Percentiles rank a stretch among this genome's conserved stretches.
These are phyloP conservation scores for Sebastes kiyomatsui DNA, from an alignment of 2,797 vertebrate species.

Conservation along the genomic window DNA sequence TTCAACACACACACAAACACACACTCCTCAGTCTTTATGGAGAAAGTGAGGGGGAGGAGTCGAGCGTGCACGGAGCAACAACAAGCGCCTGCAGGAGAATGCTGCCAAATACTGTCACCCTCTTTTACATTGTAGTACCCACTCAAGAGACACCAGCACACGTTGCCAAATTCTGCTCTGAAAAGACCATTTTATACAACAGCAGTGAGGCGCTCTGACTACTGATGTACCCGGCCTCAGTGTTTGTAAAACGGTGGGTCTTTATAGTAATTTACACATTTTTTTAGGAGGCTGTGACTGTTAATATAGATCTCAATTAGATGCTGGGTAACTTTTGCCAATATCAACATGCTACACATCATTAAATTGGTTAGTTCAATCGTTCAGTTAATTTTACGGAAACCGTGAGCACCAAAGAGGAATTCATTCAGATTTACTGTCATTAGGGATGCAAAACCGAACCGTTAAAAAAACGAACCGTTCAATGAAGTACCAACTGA, in stretches of 20 bases:
- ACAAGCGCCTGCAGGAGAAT: constrained; percentile 49
- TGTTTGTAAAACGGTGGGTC: not conserved
- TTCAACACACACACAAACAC: constrained; percentile 13
- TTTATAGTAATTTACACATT: not conserved
- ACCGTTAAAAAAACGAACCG: too few relatives aligned
- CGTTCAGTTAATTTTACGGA: not conserved
- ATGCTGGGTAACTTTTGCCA: too few relatives aligned
- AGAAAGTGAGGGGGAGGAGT: constrained; percentile 69
- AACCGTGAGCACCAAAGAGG: not conserved
- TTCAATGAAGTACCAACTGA: rapidly evolving
- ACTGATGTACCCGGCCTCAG: not conserved
- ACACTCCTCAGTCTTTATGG: constrained; percentile 46
- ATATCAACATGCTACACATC: not conserved
- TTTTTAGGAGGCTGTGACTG: not conserved
- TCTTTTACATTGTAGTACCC: constrained; percentile 2
- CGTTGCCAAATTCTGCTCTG: constrained; percentile 15
- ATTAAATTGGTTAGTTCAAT: rapidly evolving
- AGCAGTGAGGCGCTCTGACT: not conserved
- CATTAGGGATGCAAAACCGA: not conserved
- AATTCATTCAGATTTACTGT: not conserved
- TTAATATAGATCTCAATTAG: too few relatives aligned
- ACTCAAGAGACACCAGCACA: constrained; percentile 10
- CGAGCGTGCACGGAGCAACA: constrained; percentile 49
- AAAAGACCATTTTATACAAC: not conserved
- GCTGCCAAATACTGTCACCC: constrained; percentile 61